Base-by-base conservation (phyloP, 1,140 invertebrate species). In the Maconellicoccus hirsutus region DNA sequence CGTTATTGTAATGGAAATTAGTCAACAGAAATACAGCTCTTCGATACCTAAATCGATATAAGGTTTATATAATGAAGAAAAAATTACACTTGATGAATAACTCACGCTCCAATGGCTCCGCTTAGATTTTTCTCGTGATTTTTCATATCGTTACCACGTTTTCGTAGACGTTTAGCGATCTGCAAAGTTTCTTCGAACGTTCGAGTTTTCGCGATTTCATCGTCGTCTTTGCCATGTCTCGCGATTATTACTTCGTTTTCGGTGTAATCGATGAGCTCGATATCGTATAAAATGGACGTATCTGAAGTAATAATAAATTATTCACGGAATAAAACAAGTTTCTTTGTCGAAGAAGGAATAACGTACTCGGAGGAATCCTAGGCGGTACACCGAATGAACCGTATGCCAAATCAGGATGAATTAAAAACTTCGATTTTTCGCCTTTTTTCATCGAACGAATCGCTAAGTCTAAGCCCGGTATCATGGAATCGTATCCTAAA, bases 391-490 rank as follows among this genome's bases (percentile, higher is more conserved):
- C 90, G 22, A 83, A 70, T 72, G 78, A 71, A 1, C 88, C 87
- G 80, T 82, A 92, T 21, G 85, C 88, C 72, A 84, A 83, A 16
- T 84, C 78, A 0, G 86, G 85, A 70, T 84, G 80, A 63, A 92
- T 80, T 1, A 90, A 75, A 75, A 91, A 87, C 26, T 85, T 78
- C 7, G 89, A 79, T 52, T 84, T 80, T 75, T 92, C 90, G 70
- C 83, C 83, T 22, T 84, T 83, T 71, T 79, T 81, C 84, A 92
- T 89, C 0, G 83, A 81, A 4, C 77, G 74, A 10, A 92, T 79
- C 6, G 81, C 87, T 42, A 88, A 76, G 70, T 89, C 86, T 29
- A 91, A 79, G 0, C 89, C 90, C 1, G 79, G 77, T 59, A 92
- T 77, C 0, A 88, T 73, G 16, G 77, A 74, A n/a, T 82, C 82